These are phyloP conservation scores for Megamerina dolium DNA, from an alignment of 2,888 invertebrate species.

Conservation along the genomic window DNA sequence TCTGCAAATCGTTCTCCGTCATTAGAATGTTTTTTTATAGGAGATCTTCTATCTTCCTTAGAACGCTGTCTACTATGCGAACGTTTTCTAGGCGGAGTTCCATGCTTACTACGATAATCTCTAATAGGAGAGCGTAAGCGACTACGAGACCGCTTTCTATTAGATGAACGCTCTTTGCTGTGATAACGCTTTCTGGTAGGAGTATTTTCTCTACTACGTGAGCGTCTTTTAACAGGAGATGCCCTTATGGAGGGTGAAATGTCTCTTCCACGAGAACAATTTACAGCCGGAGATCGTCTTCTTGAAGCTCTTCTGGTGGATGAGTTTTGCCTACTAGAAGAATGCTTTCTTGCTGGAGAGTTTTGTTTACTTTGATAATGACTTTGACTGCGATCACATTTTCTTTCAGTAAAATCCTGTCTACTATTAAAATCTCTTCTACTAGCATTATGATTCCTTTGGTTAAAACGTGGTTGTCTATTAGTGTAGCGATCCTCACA, in stretches of 20 bases:
- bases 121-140: neutral
- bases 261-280: neutral
- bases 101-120: neutral
- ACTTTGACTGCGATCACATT: constrained; percentile 6
- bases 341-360: neutral
- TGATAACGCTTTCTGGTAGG: neutral
- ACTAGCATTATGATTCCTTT: constrained; percentile 15
- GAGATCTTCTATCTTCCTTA: neutral
- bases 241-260: neutral
- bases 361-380: constrained; percentile 13
- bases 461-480: too few species aligned
- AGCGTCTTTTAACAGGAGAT: neutral
- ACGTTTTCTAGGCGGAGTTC: neutral
- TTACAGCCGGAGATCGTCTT: neutral
- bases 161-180: constrained; percentile 3
- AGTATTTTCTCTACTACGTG: constrained; percentile 1
- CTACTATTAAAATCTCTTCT: neutral
- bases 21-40: constrained; percentile 1
- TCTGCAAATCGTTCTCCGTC: constrained; percentile 5
- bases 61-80: neutral
- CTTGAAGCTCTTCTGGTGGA: neutral
- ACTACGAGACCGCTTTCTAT: neutral
- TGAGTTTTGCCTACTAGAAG: neutral
- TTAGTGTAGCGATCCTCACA: too few species aligned
- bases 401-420: constrained; percentile 14